These are phyloP conservation scores for Tetragnatha montana DNA, from an alignment of 2,888 invertebrate genomes.

Conservation along the genomic window DNA sequence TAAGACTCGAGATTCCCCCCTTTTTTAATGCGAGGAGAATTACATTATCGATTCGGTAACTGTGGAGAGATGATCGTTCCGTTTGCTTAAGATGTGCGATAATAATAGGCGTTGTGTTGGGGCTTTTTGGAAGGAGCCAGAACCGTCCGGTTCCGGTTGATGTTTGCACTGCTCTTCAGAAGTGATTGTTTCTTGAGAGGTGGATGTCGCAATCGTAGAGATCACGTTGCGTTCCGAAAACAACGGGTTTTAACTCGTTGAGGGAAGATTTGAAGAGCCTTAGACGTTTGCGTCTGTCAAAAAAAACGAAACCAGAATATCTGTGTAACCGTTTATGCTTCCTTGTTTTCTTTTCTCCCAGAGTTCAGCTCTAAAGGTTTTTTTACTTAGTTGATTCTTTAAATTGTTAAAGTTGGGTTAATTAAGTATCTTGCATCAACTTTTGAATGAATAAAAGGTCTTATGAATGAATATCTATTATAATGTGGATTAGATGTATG, in stretches of 20 bases:
- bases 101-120: slow-evolving; percentile 22
- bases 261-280: neutral
- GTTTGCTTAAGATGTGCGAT: slow-evolving; percentile 33
- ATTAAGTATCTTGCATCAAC: too few relatives aligned
- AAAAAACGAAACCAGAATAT: neutral
- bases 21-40: neutral
- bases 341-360: too few relatives aligned
- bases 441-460: too few relatives aligned
- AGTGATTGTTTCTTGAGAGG: neutral
- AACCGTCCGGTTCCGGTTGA: slow-evolving; percentile 15
- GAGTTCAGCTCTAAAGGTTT: too few relatives aligned
- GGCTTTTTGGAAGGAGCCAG: slow-evolving; percentile 12
- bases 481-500: too few relatives aligned
- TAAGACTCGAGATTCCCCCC: slow-evolving; percentile 13
- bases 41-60: slow-evolving; percentile 37
- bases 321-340: too few relatives aligned
- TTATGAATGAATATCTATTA: too few relatives aligned
- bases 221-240: neutral
- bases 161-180: slow-evolving; percentile 39
- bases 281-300: neutral
- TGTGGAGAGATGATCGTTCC: neutral
- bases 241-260: neutral
- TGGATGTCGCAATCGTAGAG: slow-evolving; percentile 30
- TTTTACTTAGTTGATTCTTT: too few relatives aligned
- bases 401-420: too few relatives aligned